A percentile compares a stretch with the other conserved stretches of the same genome.
phyloP scores from a whole-genome alignment of 2,113 vertebrate species.

The Tachuris rubrigastra region DNA sequence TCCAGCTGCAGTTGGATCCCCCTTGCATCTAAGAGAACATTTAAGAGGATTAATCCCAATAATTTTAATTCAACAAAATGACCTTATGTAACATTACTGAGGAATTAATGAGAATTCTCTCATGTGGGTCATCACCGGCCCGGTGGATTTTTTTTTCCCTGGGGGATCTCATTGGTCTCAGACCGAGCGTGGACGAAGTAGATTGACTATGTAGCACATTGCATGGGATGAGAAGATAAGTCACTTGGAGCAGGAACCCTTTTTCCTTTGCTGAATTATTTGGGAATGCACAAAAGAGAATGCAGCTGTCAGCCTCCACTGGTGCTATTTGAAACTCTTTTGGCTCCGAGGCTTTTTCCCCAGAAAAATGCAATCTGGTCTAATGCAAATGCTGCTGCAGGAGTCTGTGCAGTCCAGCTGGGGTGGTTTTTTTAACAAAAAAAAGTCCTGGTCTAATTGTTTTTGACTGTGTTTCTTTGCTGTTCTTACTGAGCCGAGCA shows the following conservation, averaged over 20 bases:
- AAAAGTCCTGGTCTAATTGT: not conserved
- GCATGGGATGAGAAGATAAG: not conserved
- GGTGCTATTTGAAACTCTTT: conserved; percentile 33
- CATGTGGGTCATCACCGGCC: conserved; percentile 26
- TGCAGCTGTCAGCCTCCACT: conserved; percentile 16
- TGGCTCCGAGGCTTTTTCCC: conserved; percentile 41
- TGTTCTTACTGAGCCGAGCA: not conserved
- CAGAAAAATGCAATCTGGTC: conserved; percentile 52
- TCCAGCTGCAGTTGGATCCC: not conserved
- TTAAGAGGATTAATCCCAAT: conserved; percentile 64
- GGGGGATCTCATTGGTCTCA: not conserved
- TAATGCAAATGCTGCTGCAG: conserved; percentile 38
- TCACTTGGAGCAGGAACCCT: not conserved
- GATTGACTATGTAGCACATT: not conserved
- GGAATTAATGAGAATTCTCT: conserved; percentile 44
- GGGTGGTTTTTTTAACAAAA: not conserved
- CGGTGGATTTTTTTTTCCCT: not conserved
- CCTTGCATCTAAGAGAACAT: conserved; percentile 44
- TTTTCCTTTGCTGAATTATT: not conserved
- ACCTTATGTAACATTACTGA: not conserved
- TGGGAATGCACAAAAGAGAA: not conserved
- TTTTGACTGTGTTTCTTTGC: conserved; percentile 29
- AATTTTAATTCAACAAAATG: conserved; percentile 61
- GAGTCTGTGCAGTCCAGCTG: conserved; percentile 19
- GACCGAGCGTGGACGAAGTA: not conserved